Percentiles rank a stretch among this genome's conserved stretches.
These are phyloP conservation scores for Sarcophaga variegata DNA, from an alignment of 2,888 invertebrate species.

Conservation along the genomic window DNA sequence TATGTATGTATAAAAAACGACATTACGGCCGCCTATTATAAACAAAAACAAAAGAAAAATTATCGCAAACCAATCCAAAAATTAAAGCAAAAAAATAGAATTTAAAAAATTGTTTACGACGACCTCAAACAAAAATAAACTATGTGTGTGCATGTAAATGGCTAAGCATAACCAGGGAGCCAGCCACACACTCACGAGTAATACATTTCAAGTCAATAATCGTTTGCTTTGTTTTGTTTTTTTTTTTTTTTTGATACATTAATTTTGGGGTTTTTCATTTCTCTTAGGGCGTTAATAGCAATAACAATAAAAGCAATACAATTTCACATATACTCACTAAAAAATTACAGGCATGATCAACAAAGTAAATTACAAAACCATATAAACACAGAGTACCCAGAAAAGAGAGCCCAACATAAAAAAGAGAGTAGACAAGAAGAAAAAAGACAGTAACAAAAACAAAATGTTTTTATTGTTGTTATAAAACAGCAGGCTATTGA, in stretches of 20 bases:
- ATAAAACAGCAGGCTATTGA: slow-evolving; percentile 46
- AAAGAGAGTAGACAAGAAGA: neutral
- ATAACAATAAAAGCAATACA: neutral
- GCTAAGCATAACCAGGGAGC: slow-evolving; percentile 29
- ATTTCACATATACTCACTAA: neutral
- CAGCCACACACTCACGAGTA: slow-evolving; percentile 15
- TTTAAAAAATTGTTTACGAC: neutral
- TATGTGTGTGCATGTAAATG: slow-evolving; percentile 3
- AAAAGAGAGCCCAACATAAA: neutral
- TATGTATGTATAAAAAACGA: too few relatives aligned
- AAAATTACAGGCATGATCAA: neutral
- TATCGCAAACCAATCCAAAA: neutral
- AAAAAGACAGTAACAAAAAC: neutral
- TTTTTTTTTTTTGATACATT: neutral
- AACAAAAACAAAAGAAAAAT: neutral
- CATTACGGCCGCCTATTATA: neutral
- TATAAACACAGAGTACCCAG: neutral
- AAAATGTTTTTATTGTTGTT: slow-evolving; percentile 14
- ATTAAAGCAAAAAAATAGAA: neutral
- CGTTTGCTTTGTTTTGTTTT: neutral
- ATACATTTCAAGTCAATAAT: neutral
- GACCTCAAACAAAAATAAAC: neutral
- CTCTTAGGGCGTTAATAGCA: neutral
- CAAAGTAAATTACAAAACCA: neutral
- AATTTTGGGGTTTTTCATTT: neutral